A percentile compares a stretch with the other conserved stretches of the same genome.
Conservation (phyloP, 2,797 vertebrate species). For the Oryzias sinensis region DNA sequence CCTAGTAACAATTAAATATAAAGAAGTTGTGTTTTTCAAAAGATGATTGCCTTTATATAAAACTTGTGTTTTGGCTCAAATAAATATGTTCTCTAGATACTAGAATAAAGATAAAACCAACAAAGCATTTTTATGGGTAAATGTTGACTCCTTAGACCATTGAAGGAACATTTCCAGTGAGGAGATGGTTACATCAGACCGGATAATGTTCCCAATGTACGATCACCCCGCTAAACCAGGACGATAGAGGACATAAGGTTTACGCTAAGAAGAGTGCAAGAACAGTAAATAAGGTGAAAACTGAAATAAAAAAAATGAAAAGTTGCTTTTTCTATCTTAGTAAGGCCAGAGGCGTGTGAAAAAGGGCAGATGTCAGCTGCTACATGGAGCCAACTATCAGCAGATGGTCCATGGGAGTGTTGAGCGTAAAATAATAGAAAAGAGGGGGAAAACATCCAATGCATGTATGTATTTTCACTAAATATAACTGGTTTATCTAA, state of each 20-base stretch:
- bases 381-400: slow-evolving; percentile 36
- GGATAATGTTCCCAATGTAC: slow-evolving; percentile 10
- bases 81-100: background rate
- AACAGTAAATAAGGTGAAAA: background rate
- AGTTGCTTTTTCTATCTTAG: slow-evolving; percentile 16
- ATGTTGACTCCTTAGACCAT: background rate
- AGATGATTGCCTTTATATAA: background rate
- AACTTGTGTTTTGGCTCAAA: background rate
- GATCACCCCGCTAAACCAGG: slow-evolving; percentile 3
- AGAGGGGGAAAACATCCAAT: no score
- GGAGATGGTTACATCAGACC: slow-evolving; percentile 9
- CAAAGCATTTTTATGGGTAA: background rate
- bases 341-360: slow-evolving; percentile 14
- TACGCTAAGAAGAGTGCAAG: background rate
- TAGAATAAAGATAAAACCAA: no score
- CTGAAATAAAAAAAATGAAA: slow-evolving; percentile 9
- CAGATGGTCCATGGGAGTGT: slow-evolving; percentile 37
- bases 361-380: slow-evolving; percentile 39
- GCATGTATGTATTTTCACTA: no score
- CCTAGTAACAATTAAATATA: background rate
- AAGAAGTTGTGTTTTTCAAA: slow-evolving; percentile 2
- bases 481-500: background rate
- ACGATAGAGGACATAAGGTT: background rate
- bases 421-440: no score
- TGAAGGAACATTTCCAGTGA: slow-evolving; percentile 1